phyloP scores from a whole-genome alignment of 2,113 vertebrate genomes.

The Conger conger region DNA sequence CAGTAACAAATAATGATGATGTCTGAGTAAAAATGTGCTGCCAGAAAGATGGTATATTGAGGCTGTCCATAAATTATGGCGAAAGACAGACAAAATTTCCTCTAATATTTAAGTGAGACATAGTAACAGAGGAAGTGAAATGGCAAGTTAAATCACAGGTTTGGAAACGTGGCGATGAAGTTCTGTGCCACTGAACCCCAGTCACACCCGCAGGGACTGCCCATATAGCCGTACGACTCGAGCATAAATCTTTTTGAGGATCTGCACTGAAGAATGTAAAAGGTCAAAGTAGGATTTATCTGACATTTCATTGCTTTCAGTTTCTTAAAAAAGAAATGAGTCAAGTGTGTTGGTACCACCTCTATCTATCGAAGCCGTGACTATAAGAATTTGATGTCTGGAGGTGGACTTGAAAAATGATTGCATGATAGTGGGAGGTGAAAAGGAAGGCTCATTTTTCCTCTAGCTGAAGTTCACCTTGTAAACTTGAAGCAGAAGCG shows the following conservation, averaged over 20 bases:
- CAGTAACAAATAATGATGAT: not conserved
- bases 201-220: not conserved
- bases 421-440: not conserved
- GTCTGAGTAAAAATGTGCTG: not conserved
- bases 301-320: not conserved
- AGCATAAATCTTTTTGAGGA: not conserved
- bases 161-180: not conserved
- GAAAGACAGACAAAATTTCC: not conserved
- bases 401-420: not conserved
- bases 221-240: not conserved
- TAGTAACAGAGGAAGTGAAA: not conserved
- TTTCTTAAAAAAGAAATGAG: not conserved
- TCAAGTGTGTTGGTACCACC: not conserved
- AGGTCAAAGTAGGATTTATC: slow-evolving; percentile 1
- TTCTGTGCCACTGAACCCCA: not conserved
- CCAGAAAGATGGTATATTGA: too few relatives aligned
- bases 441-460: not conserved
- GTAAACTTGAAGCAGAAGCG: not conserved
- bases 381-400: not conserved
- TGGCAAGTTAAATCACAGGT: not conserved
- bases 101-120: not conserved
- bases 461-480: not conserved
- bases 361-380: not conserved
- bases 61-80: not conserved
- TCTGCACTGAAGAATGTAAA: not conserved